Evolutionary conservation across 2,888 invertebrate species (phyloP), one percentile per base, ranked within the genome.

Genomic region (Trissolcus brochymenae): DNA sequence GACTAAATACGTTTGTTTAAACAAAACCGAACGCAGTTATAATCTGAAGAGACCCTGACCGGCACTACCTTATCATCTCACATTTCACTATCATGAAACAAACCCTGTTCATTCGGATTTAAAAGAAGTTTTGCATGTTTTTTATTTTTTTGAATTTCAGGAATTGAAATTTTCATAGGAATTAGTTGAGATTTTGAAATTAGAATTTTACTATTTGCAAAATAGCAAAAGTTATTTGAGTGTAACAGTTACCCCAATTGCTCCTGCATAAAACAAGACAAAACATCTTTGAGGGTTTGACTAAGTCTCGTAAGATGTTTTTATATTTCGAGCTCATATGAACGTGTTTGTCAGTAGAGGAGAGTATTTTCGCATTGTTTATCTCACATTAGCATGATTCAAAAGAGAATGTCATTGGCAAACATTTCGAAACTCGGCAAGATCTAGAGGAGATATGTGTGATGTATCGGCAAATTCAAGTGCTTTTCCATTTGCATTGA

Each of bases 391-490:
- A 55, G 14, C 19, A 49, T 49, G 19, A 40, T 50, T 17, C 4
- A 59, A 51, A 59, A 43, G 25, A 59, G 16, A 46, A 16, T 68
- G 43, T 67, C 67, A 54, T 11, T 14, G 21, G 25, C 25, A 46
- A 68, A 53, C 51, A 46, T 49, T 57, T 54, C 53, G 41, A 67
- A 67, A 43, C 51, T 35, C 6, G 13, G 50, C 43, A 11, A 59
- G 54, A 60, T 68, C 60, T 51, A 35, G 46, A 9, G 46, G 35
- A 68, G 67, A 68, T n/a, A n/a, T 54, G 53, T 60, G 60, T 25
- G 29, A 54, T 41, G 60, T 46, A 68, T 68, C 54, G 46, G 53
- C 29, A 54, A 68, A 43, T 68, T 54, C 19, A 51, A 68, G 54
- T 60, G 60, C 54, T 60, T 60, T 60, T 60, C 67, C 35, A 35